Evolutionary conservation across 2,888 invertebrate genomes (phyloP).

Genomic region (Plebejus argus): DNA sequence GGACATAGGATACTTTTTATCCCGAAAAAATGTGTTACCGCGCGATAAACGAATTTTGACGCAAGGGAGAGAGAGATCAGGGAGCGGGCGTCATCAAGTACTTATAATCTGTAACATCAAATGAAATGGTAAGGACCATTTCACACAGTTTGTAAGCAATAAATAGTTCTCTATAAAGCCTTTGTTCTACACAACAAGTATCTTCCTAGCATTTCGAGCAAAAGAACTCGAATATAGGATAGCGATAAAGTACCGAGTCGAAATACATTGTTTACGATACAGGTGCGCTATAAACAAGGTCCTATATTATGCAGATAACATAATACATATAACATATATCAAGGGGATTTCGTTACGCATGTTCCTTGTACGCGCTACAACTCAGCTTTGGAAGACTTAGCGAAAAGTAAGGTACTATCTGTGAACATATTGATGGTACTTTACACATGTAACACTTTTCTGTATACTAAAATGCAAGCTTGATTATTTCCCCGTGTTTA

Average conservation of each 20-base stretch:
- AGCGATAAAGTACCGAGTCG: neutral
- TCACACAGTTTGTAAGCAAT: neutral
- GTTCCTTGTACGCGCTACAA: neutral
- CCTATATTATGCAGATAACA: conserved; percentile 9
- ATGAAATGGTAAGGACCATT: too few relatives aligned
- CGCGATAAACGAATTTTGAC: too few relatives aligned
- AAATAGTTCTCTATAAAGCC: too few relatives aligned
- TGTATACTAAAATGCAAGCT: too few relatives aligned
- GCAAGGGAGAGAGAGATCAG: too few relatives aligned
- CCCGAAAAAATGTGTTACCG: too few relatives aligned
- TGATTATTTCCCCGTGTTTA: too few relatives aligned
- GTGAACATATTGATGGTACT: neutral
- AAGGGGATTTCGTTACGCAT: neutral
- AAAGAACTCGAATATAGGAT: neutral
- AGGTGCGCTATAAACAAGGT: conserved; percentile 5
- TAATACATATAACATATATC: conserved; percentile 5
- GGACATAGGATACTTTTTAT: too few relatives aligned
- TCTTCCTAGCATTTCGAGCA: neutral
- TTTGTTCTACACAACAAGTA: neutral
- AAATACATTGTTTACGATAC: conserved; percentile 7
- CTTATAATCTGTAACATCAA: too few relatives aligned
- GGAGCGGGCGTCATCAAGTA: too few relatives aligned
- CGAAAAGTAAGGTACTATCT: neutral
- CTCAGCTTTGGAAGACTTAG: conserved; percentile 15
- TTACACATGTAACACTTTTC: too few relatives aligned